Conservation (phyloP, 2,888 invertebrate genomes). For the Drosophila pegasa region DNA sequence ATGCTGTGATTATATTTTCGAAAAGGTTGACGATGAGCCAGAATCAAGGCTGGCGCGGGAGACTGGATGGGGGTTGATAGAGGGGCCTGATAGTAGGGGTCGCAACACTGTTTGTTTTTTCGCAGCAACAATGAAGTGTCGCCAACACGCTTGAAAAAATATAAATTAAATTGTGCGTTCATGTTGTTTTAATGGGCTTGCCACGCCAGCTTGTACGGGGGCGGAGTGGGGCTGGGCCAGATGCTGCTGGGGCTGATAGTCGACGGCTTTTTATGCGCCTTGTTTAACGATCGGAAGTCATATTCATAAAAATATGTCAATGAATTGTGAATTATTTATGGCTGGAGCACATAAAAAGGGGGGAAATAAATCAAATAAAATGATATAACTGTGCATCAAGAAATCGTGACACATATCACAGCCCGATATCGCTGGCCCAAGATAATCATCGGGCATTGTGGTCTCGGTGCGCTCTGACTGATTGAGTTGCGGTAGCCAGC, state of each 20-base stretch:
- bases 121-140: constrained; percentile 58
- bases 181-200: constrained; percentile 77
- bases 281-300: constrained; percentile 80
- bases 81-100: constrained; percentile 33
- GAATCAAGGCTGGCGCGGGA: constrained; percentile 31
- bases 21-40: constrained; percentile 77
- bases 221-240: constrained; percentile 18
- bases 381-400: constrained; percentile 55
- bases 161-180: constrained; percentile 81
- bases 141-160: constrained; percentile 75
- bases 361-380: constrained; percentile 43
- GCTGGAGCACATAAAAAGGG: constrained; percentile 28
- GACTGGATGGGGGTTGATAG: constrained; percentile 9
- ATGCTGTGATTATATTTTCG: constrained; percentile 80
- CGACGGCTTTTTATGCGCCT: constrained; percentile 67
- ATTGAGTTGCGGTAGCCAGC: constrained; percentile 10
- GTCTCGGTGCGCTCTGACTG: constrained; percentile 1
- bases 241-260: constrained; percentile 53
- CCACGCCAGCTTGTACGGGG: constrained; percentile 11
- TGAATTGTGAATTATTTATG: constrained; percentile 80
- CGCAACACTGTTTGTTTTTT: constrained; percentile 37
- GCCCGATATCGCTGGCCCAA: neutral
- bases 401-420: constrained; percentile 1
- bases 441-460: neutral
- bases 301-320: constrained; percentile 81